Conservation (phyloP, 2,888 invertebrate species). For the Euplexia lucipara region DNA sequence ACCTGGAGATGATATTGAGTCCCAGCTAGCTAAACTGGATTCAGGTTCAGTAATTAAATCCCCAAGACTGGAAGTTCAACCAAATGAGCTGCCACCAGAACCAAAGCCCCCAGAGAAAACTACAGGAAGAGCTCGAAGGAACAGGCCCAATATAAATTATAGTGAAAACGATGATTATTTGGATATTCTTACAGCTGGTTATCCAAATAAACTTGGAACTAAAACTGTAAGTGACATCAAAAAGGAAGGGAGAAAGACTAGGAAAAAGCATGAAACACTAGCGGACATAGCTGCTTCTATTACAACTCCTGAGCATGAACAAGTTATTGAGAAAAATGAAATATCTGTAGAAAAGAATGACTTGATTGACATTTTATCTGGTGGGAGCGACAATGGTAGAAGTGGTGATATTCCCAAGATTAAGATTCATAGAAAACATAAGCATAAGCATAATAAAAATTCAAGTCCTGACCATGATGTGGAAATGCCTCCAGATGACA, state of each 20-base stretch:
- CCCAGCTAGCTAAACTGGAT: slow-evolving; percentile 82
- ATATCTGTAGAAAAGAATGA: slow-evolving; percentile 79
- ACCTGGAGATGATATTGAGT: slow-evolving; percentile 82
- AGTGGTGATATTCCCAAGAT: slow-evolving; percentile 72
- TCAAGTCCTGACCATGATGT: slow-evolving; percentile 76
- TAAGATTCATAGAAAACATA: slow-evolving; percentile 81
- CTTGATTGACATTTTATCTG: slow-evolving; percentile 82
- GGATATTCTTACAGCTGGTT: slow-evolving; percentile 85
- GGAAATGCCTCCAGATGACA: slow-evolving; percentile 62
- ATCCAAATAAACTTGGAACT: slow-evolving; percentile 77
- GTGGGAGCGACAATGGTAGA: slow-evolving; percentile 75
- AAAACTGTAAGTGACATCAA: slow-evolving; percentile 86
- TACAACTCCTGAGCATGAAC: slow-evolving; percentile 71
- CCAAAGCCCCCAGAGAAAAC: slow-evolving; percentile 84
- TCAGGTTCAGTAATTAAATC: slow-evolving; percentile 76
- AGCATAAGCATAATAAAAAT: slow-evolving; percentile 78
- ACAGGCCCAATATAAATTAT: slow-evolving; percentile 89
- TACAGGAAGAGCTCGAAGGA: slow-evolving; percentile 84
- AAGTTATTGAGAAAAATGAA: slow-evolving; percentile 73
- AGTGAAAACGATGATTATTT: slow-evolving; percentile 91
- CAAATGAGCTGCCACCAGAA: slow-evolving; percentile 83
- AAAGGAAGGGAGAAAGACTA: slow-evolving; percentile 84
- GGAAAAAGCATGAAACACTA: slow-evolving; percentile 78
- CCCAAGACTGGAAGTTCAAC: slow-evolving; percentile 77
- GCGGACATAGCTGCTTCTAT: slow-evolving; percentile 67